These are phyloP conservation scores for Jordanella pulchra DNA, from an alignment of 2,797 vertebrate species.

Conservation along the genomic window DNA sequence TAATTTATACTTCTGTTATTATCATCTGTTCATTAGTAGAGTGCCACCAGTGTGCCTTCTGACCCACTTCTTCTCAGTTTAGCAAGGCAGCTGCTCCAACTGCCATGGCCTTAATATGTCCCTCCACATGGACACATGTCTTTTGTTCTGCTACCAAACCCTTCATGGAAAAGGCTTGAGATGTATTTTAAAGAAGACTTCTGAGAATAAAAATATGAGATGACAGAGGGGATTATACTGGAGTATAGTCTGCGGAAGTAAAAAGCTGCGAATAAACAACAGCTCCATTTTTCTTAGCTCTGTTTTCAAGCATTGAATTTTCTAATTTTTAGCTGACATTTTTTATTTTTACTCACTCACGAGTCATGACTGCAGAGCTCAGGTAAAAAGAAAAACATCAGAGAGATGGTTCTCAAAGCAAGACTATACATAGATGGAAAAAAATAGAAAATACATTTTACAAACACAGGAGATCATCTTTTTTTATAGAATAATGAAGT, in stretches of 20 bases:
- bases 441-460: background rate
- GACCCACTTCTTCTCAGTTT: conserved; percentile 39
- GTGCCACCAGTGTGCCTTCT: conserved; percentile 23
- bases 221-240: background rate
- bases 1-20: conserved; percentile 39
- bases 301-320: background rate
- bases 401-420: background rate
- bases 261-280: background rate
- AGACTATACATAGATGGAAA: background rate
- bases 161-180: background rate
- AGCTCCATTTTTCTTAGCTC: background rate
- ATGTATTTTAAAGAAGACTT: conserved; percentile 9
- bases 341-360: background rate
- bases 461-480: background rate
- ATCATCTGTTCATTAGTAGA: conserved; percentile 41
- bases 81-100: conserved; percentile 20
- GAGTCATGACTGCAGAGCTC: background rate
- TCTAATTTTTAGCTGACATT: background rate
- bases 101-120: conserved; percentile 4
- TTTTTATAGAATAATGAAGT: conserved; percentile 21
- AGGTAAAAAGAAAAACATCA: background rate
- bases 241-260: too few relatives aligned
- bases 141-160: background rate
- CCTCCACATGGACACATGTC: background rate
- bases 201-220: background rate